Conservation (phyloP, 2,797 vertebrate species). For the Florisuga fusca region DNA sequence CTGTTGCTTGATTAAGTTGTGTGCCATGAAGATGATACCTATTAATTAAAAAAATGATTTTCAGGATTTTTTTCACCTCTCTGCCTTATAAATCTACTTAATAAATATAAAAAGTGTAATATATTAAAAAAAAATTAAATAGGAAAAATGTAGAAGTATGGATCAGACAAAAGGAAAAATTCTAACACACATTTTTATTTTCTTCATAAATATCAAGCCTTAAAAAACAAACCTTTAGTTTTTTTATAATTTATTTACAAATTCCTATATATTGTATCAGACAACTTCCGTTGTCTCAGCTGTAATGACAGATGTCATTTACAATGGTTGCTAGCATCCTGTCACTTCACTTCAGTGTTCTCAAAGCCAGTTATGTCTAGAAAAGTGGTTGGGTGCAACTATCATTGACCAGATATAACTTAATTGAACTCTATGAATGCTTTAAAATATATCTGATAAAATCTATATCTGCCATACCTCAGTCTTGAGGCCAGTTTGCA, state of each 20-base stretch:
- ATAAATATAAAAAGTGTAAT: neutral
- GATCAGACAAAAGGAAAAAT: neutral
- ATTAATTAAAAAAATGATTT: neutral
- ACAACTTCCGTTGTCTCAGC: neutral
- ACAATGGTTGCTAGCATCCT: conserved; percentile 19
- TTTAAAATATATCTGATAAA: no score
- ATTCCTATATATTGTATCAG: neutral
- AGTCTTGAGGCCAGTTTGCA: conserved; percentile 20
- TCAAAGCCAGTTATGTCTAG: conserved; percentile 50
- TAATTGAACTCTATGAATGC: neutral
- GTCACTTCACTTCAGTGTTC: conserved; percentile 58
- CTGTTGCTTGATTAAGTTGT: neutral
- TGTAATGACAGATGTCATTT: conserved; percentile 28
- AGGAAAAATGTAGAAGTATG: neutral
- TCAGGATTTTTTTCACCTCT: neutral
- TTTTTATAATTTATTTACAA: neutral
- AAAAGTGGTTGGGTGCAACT: conserved; percentile 19
- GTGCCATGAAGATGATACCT: neutral
- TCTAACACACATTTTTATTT: neutral
- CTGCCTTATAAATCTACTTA: neutral
- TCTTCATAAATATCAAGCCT: neutral
- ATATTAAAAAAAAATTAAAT: neutral
- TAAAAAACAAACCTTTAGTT: neutral
- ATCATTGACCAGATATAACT: conserved; percentile 48
- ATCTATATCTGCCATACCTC: neutral